A percentile compares a stretch with the other conserved stretches of the same genome.
phyloP scores from a whole-genome alignment of 2,888 invertebrate genomes.

The Crematogaster levior region DNA sequence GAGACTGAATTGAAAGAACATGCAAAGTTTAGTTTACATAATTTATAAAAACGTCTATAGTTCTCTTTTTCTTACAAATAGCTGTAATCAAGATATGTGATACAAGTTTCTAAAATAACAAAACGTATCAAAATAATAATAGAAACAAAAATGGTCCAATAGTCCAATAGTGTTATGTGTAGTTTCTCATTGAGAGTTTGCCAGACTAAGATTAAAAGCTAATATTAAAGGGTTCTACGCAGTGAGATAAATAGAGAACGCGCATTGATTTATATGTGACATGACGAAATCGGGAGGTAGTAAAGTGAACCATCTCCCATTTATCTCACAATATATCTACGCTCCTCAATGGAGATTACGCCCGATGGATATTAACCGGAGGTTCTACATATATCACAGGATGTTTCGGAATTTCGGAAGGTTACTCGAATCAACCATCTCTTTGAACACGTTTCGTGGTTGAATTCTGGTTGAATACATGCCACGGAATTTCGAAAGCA shows the following conservation, averaged over 20 bases:
- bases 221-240: not conserved
- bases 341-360: constrained; percentile 4
- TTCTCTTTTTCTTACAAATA: constrained; percentile 1
- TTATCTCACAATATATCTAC: constrained; percentile 15
- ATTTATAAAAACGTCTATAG: not conserved
- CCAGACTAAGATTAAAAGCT: not conserved
- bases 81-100: not conserved
- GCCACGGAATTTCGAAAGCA: constrained; percentile 54
- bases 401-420: constrained; percentile 46
- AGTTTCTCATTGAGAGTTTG: not conserved
- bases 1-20: not conserved
- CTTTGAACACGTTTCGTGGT: constrained; percentile 52
- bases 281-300: constrained; percentile 18
- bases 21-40: not conserved
- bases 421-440: constrained; percentile 38
- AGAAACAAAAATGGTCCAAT: not conserved
- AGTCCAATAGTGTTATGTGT: not conserved
- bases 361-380: constrained; percentile 39
- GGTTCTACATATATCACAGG: constrained; percentile 39
- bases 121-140: not conserved
- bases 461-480: constrained; percentile 55
- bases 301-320: constrained; percentile 4
- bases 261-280: constrained; percentile 16
- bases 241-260: constrained; percentile 16
- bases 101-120: constrained; percentile 3